Base-by-base conservation (phyloP, 2,113 vertebrate genomes). In the Rhabdornis inornatus region DNA sequence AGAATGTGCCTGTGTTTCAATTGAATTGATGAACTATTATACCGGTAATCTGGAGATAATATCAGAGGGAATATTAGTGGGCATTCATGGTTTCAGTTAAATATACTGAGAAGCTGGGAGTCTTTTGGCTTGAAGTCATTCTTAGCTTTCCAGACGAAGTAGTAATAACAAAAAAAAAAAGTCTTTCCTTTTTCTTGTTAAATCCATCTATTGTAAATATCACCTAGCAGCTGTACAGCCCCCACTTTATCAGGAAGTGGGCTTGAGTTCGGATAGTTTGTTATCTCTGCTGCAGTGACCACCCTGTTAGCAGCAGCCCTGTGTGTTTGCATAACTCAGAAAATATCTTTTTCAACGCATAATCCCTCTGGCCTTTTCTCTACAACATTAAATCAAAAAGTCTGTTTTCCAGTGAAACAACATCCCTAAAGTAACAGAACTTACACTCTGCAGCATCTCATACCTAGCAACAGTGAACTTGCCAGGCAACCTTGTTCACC, bases 201-300 rank as follows among this genome's bases (percentile, higher is more conserved):
- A 91, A 80, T 64, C 44, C 83, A 24, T 83, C 55, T 84, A n/a
- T 60, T 64, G 18, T 59, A 95, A 92, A 76, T 56, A 74, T 76
- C 61, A 79, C 70, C 72, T 74, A 81, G 45, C 72, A 92, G 71
- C 68, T 81, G 81, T 35, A 69, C 27, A 74, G n/a, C 22, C 31
- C 40, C 31, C 40, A 66, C 59, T 91, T 83, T 72, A 84, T 92
- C 63, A 80, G 78, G 79, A 93, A 93, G 24, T 35, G 66, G 69
- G 17, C 45, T 77, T n/a, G 65, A 89, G 74, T 91, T 89, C 70
- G 82, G 49, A 87, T 79, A 60, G 82, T 85, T 91, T 94, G 52
- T 87, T 87, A 72, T 90, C 93, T 91, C 57, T 68, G 23, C 30
- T 93, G 66, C 79, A 93, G 35, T 85, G 87, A 57, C 78, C 92